Evolutionary conservation across 2,888 invertebrate species (phyloP).

Genomic region (Drosophila phalerata): DNA sequence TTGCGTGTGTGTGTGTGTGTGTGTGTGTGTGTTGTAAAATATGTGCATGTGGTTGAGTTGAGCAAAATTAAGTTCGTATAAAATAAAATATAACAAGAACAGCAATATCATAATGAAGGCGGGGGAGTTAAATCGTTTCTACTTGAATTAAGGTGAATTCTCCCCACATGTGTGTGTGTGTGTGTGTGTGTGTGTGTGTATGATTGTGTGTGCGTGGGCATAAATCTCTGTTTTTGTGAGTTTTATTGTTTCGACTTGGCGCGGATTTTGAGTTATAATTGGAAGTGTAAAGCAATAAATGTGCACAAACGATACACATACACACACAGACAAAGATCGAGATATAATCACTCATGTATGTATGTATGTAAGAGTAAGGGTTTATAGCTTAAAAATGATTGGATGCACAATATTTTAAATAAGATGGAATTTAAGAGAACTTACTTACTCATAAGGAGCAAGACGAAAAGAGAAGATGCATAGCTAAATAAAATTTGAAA

Average conservation of each 20-base stretch:
- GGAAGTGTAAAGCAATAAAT: constrained; percentile 77
- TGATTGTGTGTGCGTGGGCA: constrained; percentile 53
- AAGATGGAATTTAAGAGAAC: too few relatives aligned
- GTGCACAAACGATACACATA: constrained; percentile 23
- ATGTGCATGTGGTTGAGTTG: constrained; percentile 68
- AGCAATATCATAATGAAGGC: constrained; percentile 69
- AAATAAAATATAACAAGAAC: constrained; percentile 73
- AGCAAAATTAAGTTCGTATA: constrained; percentile 78
- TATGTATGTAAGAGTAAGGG: neutral
- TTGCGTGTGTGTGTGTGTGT: constrained; percentile 30
- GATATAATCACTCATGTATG: neutral
- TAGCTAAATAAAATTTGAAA: too few relatives aligned
- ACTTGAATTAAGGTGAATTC: constrained; percentile 77
- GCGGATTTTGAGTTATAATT: constrained; percentile 75
- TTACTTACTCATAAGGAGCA: too few relatives aligned
- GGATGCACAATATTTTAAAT: too few relatives aligned
- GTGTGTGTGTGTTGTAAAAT: constrained; percentile 51
- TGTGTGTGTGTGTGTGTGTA: constrained; percentile 14
- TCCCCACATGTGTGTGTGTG: constrained; percentile 8
- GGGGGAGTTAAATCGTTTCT: constrained; percentile 78
- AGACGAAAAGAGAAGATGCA: too few relatives aligned
- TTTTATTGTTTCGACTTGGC: constrained; percentile 74
- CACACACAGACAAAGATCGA: neutral
- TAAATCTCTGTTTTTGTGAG: constrained; percentile 62
- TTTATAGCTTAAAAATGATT: too few relatives aligned